Evolutionary conservation across 2,888 invertebrate species (phyloP).

Genomic region (Sicus ferrugineus): DNA sequence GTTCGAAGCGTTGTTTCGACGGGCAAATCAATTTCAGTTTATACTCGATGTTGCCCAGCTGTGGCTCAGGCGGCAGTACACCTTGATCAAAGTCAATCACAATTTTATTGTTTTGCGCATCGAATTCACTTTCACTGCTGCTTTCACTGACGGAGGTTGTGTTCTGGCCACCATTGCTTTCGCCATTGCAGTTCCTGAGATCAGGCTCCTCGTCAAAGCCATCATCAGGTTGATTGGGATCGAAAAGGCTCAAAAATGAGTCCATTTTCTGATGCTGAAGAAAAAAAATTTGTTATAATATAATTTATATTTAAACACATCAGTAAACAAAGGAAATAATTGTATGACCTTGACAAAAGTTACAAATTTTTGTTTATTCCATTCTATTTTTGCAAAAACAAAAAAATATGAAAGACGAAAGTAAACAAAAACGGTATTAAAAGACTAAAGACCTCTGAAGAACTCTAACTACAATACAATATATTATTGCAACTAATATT

Average conservation of each 20-base stretch:
- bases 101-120: slow-evolving; percentile 52
- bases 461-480: too few relatives aligned
- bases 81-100: slow-evolving; percentile 68
- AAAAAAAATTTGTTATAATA: background rate
- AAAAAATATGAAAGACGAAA: too few relatives aligned
- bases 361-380: background rate
- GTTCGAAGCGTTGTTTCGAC: slow-evolving; percentile 89
- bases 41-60: slow-evolving; percentile 95
- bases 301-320: background rate
- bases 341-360: background rate
- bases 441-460: too few relatives aligned
- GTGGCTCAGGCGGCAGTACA: slow-evolving; percentile 89
- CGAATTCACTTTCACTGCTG: slow-evolving; percentile 49
- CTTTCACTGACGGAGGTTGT: slow-evolving; percentile 44
- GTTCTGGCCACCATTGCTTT: slow-evolving; percentile 44
- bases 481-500: too few relatives aligned
- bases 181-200: slow-evolving; percentile 49
- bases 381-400: background rate
- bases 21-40: slow-evolving; percentile 94
- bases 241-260: slow-evolving; percentile 83
- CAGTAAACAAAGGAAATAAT: background rate
- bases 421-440: too few relatives aligned
- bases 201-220: slow-evolving; percentile 59
- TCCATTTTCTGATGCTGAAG: slow-evolving; percentile 70
- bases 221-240: slow-evolving; percentile 68